Evolutionary conservation across 2,888 invertebrate species (phyloP), one percentile per base, ranked within the genome.

Genomic region (Standfussiana lucernea): DNA sequence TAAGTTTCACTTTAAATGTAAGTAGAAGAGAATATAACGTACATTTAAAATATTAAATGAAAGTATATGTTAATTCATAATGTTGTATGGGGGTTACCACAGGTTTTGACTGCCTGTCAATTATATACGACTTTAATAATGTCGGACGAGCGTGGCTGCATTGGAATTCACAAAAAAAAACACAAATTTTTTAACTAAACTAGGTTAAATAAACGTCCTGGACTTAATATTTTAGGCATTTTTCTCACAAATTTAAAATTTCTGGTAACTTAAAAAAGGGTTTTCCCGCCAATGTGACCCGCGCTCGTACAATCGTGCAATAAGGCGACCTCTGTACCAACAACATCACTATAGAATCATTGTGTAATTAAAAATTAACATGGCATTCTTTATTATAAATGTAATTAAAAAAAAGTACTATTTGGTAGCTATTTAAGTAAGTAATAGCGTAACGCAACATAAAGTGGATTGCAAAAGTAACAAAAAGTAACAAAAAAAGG

Each of bases 381-480:
- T 91, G 93, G 94, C 94, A 93, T 95, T 93, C 93, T 93, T 93
- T 95, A 95, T 90, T 94, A 93, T 93, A 93, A 92, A 94, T 94
- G 93, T 95, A 95, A 92, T 95, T 42, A 91, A 91, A 93, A 85
- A 90, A 92, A 92, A 93, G 80, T 88, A 93, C 93, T 94, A 95
- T 94, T 95, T 93, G 95, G 95, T 95, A 95, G 95, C 93, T 95
- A 95, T 93, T 90, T 94, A 95, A 93, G 93, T 95, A 95, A 95
- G 93, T 91, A 92, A 82, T 93, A 94, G 94, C 88, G 91, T 94
- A 94, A 92, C 87, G 92, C 92, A 92, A 91, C 73, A 79, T 82
- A 79, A 86, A 83, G 74, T 77, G 82, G 90, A 91, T 91, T 89
- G 91, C 92, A 92, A 91, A 91, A 90, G 89, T 91, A 91, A 87